Conservation (phyloP, 2,113 vertebrate species). For the Apteryx mantelli region DNA sequence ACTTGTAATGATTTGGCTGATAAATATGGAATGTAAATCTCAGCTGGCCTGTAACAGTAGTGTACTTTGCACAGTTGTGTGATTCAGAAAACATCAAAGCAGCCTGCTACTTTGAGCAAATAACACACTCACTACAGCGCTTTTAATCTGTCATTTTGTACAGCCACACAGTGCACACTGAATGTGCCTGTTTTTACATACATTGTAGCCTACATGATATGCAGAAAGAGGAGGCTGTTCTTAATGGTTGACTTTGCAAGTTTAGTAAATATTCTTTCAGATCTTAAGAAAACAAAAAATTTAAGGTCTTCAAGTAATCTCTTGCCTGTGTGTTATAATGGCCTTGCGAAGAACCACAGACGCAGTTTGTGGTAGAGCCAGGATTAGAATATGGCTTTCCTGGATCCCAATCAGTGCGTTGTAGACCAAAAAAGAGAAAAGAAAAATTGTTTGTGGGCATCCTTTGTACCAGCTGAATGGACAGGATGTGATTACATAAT, state of each 20-base stretch:
- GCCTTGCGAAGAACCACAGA: background rate
- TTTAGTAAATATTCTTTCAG: too few relatives aligned
- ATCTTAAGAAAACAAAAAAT: background rate
- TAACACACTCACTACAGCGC: background rate
- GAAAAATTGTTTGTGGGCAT: background rate
- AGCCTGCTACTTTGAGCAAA: background rate
- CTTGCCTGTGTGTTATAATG: background rate
- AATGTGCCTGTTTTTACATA: background rate
- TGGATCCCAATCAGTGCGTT: background rate
- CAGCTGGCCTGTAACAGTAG: background rate
- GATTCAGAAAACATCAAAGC: background rate
- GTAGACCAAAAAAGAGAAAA: too few relatives aligned
- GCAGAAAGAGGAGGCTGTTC: background rate
- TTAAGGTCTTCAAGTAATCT: background rate
- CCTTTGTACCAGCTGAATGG: background rate
- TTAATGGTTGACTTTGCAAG: too few relatives aligned
- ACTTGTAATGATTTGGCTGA: background rate
- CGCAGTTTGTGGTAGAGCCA: background rate
- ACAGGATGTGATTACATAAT: background rate
- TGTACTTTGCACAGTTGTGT: background rate
- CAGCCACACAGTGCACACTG: background rate
- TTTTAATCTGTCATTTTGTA: background rate
- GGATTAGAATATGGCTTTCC: background rate
- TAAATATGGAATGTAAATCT: background rate
- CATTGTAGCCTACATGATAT: too few relatives aligned